Conservation (phyloP, 2,888 invertebrate species). For the Melipona beecheii region DNA sequence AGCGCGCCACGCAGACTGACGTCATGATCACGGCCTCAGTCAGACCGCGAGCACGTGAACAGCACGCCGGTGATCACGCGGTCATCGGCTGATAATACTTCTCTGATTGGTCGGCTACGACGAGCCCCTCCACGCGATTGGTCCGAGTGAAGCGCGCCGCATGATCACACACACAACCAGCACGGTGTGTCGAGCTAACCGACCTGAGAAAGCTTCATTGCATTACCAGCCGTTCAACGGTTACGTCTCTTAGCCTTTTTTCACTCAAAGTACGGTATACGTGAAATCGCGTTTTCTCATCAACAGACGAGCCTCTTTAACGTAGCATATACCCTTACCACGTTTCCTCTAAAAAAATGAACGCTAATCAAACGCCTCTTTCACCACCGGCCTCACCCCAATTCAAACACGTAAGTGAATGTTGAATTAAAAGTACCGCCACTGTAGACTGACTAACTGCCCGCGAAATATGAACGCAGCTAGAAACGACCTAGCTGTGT, state of each 20-base stretch:
- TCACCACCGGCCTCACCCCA: constrained; percentile 83
- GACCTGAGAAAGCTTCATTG: constrained; percentile 81
- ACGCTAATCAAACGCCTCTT: constrained; percentile 73
- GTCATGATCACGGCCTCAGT: constrained; percentile 89
- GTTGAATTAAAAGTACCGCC: constrained; percentile 71
- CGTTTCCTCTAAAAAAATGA: constrained; percentile 66
- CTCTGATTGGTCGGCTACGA: constrained; percentile 87
- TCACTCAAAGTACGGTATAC: constrained; percentile 24
- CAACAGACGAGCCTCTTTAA: constrained; percentile 43
- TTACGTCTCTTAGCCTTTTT: constrained; percentile 61
- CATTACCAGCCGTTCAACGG: constrained; percentile 74
- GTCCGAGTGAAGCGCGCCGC: constrained; percentile 81
- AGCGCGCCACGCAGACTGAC: constrained; percentile 84
- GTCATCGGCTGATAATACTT: constrained; percentile 88
- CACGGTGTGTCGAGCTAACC: constrained; percentile 79
- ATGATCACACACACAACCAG: constrained; percentile 84
- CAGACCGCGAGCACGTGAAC: constrained; percentile 94
- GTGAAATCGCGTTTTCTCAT: constrained; percentile 19
- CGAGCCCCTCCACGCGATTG: constrained; percentile 90
- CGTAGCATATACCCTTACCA: constrained; percentile 1
- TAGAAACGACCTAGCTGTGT: constrained; percentile 5
- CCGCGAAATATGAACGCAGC: constrained; percentile 69
- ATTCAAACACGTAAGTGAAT: constrained; percentile 75
- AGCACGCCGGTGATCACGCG: constrained; percentile 91
- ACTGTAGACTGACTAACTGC: constrained; percentile 37